Evolutionary conservation across 2,113 vertebrate species (phyloP).

Genomic region (Lamprotornis superbus): DNA sequence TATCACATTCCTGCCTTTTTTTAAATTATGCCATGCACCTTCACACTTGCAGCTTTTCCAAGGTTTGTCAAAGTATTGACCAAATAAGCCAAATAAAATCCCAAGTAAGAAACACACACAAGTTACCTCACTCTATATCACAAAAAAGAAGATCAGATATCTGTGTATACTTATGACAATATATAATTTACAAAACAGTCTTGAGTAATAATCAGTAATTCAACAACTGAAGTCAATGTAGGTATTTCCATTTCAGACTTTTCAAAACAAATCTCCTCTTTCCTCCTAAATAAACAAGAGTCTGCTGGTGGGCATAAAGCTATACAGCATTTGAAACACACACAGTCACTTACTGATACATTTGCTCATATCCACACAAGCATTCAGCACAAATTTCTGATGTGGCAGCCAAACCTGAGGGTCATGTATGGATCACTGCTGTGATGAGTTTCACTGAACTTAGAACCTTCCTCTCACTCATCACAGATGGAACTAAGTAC

Average conservation of each 20-base stretch:
- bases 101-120: neutral
- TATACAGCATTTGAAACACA: neutral
- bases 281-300: neutral
- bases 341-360: neutral
- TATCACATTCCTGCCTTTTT: neutral
- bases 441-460: neutral
- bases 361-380: neutral
- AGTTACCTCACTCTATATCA: neutral
- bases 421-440: neutral
- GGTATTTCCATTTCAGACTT: neutral
- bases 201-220: neutral
- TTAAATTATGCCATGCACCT: neutral
- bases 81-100: neutral
- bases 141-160: neutral
- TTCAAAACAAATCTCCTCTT: neutral
- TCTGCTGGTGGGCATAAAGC: neutral
- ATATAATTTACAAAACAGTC: neutral
- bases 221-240: neutral
- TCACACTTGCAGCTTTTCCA: neutral
- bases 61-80: neutral
- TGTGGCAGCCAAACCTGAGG: neutral
- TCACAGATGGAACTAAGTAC: neutral
- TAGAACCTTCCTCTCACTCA: neutral
- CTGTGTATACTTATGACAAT: neutral
- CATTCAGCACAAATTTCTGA: neutral